Evolutionary conservation across 2,888 invertebrate genomes (phyloP).

Genomic region (Cephus pygmeus): DNA sequence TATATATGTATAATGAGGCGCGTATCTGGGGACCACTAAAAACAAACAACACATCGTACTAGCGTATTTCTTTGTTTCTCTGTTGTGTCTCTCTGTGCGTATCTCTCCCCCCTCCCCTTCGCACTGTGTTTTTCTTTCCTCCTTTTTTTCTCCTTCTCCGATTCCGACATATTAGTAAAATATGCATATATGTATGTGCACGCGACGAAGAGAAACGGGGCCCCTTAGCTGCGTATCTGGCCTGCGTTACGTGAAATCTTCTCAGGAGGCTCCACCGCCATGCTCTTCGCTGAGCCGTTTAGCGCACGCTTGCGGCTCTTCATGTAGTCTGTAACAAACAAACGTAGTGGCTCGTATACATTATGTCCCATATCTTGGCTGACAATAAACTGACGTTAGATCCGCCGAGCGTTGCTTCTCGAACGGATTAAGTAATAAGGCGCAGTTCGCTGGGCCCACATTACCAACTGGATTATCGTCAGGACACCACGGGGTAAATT

Average conservation of each 20-base stretch:
- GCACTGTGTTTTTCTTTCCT: not conserved
- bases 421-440: not conserved
- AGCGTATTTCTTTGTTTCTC: not conserved
- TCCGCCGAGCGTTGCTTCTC: not conserved
- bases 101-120: not conserved
- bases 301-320: constrained; percentile 74
- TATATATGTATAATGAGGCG: not conserved
- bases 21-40: not conserved
- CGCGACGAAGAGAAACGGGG: constrained; percentile 21
- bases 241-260: constrained; percentile 65
- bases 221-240: constrained; percentile 62
- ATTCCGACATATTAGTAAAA: not conserved
- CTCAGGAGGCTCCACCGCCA: constrained; percentile 62
- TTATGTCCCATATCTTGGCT: not conserved
- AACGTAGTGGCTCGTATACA: not conserved
- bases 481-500: not conserved
- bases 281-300: constrained; percentile 67
- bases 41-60: not conserved
- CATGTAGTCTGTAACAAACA: constrained; percentile 74
- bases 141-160: not conserved
- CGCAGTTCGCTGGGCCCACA: not conserved
- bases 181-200: constrained; percentile 11
- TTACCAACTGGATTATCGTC: not conserved
- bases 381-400: not conserved
- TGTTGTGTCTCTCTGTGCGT: not conserved